A percentile compares a stretch with the other conserved stretches of the same genome.
These are phyloP conservation scores for Pristiophorus japonicus DNA, from an alignment of 2,113 vertebrate genomes.

Conservation along the genomic window DNA sequence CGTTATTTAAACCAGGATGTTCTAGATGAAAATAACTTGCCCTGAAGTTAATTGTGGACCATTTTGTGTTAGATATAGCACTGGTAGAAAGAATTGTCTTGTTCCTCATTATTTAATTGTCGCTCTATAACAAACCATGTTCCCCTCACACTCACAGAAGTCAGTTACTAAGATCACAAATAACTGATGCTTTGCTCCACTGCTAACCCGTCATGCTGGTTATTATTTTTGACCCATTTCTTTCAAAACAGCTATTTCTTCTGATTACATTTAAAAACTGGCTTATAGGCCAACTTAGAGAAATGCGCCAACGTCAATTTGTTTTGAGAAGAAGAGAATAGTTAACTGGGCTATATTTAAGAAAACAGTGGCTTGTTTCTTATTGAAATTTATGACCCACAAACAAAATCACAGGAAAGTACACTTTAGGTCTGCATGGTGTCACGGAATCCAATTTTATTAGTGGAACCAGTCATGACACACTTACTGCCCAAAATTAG, in stretches of 20 bases:
- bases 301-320: background rate
- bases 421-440: background rate
- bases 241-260: background rate
- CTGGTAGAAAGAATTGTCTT: background rate
- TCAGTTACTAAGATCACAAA: background rate
- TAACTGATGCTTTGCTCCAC: background rate
- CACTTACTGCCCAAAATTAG: background rate
- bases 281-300: background rate
- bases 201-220: background rate
- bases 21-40: background rate
- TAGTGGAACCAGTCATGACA: background rate
- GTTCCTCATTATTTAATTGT: background rate
- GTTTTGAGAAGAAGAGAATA: background rate
- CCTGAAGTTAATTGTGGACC: background rate
- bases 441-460: background rate
- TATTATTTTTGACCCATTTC: background rate
- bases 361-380: background rate
- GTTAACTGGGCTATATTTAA: background rate
- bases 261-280: background rate
- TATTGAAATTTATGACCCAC: background rate
- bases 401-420: background rate
- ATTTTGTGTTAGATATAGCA: background rate
- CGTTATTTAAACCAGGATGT: background rate
- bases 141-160: background rate
- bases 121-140: background rate